Evolutionary conservation across 2,888 invertebrate genomes (phyloP), one percentile per base, ranked within the genome.

Genomic region (Dicyrtomina minuta): DNA sequence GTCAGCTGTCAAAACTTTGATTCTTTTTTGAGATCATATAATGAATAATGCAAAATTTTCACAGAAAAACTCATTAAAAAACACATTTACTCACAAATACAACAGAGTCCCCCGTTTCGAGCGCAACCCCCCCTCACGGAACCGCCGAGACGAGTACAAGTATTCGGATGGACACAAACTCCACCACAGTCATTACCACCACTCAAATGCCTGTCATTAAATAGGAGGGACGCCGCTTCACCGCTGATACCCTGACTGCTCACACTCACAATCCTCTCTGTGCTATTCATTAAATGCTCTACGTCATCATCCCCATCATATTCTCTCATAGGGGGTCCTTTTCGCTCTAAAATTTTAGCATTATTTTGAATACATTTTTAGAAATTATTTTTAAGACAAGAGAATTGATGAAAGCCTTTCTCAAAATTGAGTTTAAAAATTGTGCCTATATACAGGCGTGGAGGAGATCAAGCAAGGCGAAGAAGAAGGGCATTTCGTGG

Each of bases 1-100:
- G n/a, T n/a, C n/a, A n/a, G n/a, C n/a, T n/a, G n/a, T n/a, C n/a
- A n/a, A n/a, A n/a, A n/a, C n/a, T n/a, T n/a, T n/a, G n/a, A n/a
- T n/a, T n/a, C n/a, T n/a, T n/a, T n/a, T n/a, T n/a, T n/a, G n/a
- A n/a, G n/a, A n/a, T n/a, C n/a, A n/a, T n/a, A n/a, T n/a, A n/a
- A n/a, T n/a, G n/a, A n/a, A n/a, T n/a, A n/a, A n/a, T n/a, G n/a
- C n/a, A n/a, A n/a, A n/a, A n/a, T n/a, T n/a, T n/a, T n/a, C n/a
- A n/a, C n/a, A n/a, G n/a, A n/a, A n/a, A n/a, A n/a, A n/a, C n/a
- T n/a, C n/a, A n/a, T n/a, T n/a, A n/a, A n/a, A n/a, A n/a, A n/a
- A n/a, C n/a, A n/a, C n/a, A n/a, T n/a, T n/a, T n/a, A 68, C 74
- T 68, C 70, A 77, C 77, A 77, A 33, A 69, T 39, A 44, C 77